Percentiles rank a stretch among this genome's conserved stretches.
Conservation (phyloP, 2,888 invertebrate genomes). For the Steinernema scapterisci region DNA sequence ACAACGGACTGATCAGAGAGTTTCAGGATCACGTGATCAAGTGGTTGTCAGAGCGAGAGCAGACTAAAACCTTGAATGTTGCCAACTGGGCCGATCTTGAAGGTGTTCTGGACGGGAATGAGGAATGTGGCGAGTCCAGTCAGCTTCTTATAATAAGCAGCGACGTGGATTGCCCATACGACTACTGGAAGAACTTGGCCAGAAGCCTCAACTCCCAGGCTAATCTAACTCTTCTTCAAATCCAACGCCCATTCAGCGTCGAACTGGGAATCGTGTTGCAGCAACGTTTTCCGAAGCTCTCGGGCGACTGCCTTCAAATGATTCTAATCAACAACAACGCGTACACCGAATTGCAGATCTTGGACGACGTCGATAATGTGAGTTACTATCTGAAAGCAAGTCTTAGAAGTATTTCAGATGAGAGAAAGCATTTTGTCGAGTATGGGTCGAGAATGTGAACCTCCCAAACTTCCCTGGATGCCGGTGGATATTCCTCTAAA, state of each 20-base stretch:
- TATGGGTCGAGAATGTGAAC: neutral
- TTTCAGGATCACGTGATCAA: conserved; percentile 39
- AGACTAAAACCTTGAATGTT: conserved; percentile 35
- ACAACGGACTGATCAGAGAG: too few relatives aligned
- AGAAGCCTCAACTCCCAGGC: neutral
- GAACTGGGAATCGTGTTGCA: conserved; percentile 42
- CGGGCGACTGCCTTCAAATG: conserved; percentile 38
- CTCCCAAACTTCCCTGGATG: neutral
- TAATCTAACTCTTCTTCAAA: conserved; percentile 39
- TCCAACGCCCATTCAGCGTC: conserved; percentile 41
- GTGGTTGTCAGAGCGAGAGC: conserved; percentile 44
- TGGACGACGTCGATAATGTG: conserved; percentile 18
- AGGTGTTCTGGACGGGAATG: neutral
- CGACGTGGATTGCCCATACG: conserved; percentile 28
- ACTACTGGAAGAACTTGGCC: conserved; percentile 35
- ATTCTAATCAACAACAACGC: conserved; percentile 40
- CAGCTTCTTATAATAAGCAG: neutral
- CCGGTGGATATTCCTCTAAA: conserved; percentile 28
- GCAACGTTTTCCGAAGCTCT: conserved; percentile 40
- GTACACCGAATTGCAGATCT: conserved; percentile 34
- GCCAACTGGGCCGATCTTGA: conserved; percentile 37
- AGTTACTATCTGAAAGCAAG: neutral
- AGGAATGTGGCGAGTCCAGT: neutral
- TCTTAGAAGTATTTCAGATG: neutral
- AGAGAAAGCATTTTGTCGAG: conserved; percentile 18